Evolutionary conservation across 2,888 invertebrate genomes (phyloP).

Genomic region (Cheilosia grossa): DNA sequence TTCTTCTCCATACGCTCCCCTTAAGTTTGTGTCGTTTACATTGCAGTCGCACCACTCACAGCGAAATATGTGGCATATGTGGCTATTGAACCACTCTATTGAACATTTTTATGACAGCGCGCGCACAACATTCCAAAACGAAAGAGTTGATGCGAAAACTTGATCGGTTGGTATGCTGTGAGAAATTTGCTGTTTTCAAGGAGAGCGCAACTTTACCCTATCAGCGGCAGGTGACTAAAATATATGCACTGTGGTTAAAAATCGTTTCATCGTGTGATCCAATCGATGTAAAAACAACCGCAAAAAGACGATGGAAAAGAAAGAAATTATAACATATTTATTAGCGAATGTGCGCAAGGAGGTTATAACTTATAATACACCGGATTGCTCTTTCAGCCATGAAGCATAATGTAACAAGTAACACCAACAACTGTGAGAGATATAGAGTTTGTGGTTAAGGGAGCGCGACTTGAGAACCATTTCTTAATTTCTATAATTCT

Average conservation of each 20-base stretch:
- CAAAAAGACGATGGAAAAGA: slow-evolving; percentile 44
- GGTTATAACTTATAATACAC: slow-evolving; percentile 35
- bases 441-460: slow-evolving; percentile 63
- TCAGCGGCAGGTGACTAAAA: slow-evolving; percentile 51
- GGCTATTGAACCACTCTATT: slow-evolving; percentile 59
- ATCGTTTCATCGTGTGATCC: slow-evolving; percentile 39
- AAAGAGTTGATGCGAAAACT: slow-evolving; percentile 67
- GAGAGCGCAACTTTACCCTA: slow-evolving; percentile 11
- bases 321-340: slow-evolving; percentile 53
- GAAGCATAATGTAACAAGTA: slow-evolving; percentile 51
- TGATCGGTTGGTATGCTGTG: slow-evolving; percentile 36
- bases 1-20: slow-evolving; percentile 4
- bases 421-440: slow-evolving; percentile 22
- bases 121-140: slow-evolving; percentile 33
- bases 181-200: slow-evolving; percentile 14
- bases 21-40: slow-evolving; percentile 30
- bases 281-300: slow-evolving; percentile 52
- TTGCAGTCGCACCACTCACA: slow-evolving; percentile 32
- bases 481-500: slow-evolving; percentile 51
- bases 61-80: slow-evolving; percentile 59
- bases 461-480: slow-evolving; percentile 71
- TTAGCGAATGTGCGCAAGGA: slow-evolving; percentile 43
- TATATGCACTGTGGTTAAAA: slow-evolving; percentile 44
- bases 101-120: slow-evolving; percentile 43
- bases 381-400: slow-evolving; percentile 64